Base-by-base conservation (phyloP, 2,888 invertebrate genomes). In the Dione vanillae region DNA sequence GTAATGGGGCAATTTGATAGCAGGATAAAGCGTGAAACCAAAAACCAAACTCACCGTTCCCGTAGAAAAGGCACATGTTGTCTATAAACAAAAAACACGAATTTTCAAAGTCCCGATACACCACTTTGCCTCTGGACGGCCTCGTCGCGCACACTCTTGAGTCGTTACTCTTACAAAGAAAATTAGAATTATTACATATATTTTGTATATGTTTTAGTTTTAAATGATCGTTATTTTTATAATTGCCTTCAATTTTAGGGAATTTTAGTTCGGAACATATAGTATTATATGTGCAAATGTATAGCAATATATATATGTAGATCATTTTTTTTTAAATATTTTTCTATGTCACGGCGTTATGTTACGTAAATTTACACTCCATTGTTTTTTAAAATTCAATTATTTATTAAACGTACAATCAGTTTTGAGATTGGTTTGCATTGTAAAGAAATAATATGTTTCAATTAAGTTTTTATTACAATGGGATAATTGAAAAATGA, bases 21-120 rank as follows among this genome's bases (percentile, higher is more conserved):
- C n/a, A n/a, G n/a, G n/a, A n/a, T n/a, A n/a, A n/a, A n/a, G n/a
- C 5, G 27, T 27, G 27, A 27, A 27, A 5, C 27, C 27, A 27
- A 27, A 27, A 27, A 27, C 47, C 8, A 49, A 27, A 52, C 80
- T 77, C 75, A 90, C 90, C 90, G 41, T 80, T 70, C 0, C 81
- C 85, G 1, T 85, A 85, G 74, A 80, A 62, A 9, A 85, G 83
- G 49, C 91, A 91, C 83, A 90, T 85, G 70, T 91, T 91, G 43
- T 72, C 77, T 62, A 89, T 70, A 77, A 88, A 88, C 69, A 90
- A 76, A 72, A 77, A 85, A 67, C 90, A 91, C 0, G 82, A 76
- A 67, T 88, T 90, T 1, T 77, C 62, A 74, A 84, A 90, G n/a
- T 85, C 80, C 27, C 76, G 81, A 72, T 81, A 85, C 10, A 78